Base-by-base conservation (phyloP, 2,888 invertebrate genomes). In the Drosophila bunnanda region DNA sequence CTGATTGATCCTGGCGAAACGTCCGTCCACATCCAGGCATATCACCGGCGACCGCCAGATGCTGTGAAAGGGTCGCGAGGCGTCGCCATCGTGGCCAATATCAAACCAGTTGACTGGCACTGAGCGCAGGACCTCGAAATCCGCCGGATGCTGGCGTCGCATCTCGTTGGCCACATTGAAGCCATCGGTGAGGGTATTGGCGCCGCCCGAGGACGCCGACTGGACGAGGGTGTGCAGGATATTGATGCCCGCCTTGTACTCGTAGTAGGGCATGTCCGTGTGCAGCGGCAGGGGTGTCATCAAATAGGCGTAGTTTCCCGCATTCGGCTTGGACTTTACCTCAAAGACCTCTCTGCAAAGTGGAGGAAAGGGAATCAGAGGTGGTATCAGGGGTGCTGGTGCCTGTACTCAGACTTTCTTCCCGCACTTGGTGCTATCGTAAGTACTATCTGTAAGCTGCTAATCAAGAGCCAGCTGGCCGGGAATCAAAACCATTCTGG, bases 21-120 rank as follows among this genome's bases (percentile, higher is more conserved):
- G 93, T 0, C 94, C 94, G 70, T 93, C 92, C 9, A 92, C 61
- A 66, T 92, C 91, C 61, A 90, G 55, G 41, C 94, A 94, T 69
- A 96, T 94, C 28, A 96, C 93, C 0, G 95, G 95, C 1, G 94
- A 93, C 70, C 94, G 93, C 88, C 94, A 92, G 0, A 95, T 92
- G 80, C 94, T 95, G 87, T 94, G 94, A 81, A 95, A 95, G 43
- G 94, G 93, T 67, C 93, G 93, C 15, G 93, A 94, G 56, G 93
- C 93, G 82, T 96, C 95, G 15, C 92, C 91, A 55, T 85, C 86
- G 28, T 83, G 78, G 0, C 96, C 96, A 46, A 95, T 92, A 80
- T 96, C 96, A 70, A 93, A 94, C 95, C 96, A 96, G 87, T 96
- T 95, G 0, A 96, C 94, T n/a, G 94, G 93, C 7, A 93, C 93